Conservation (phyloP, 2,888 invertebrate species). For the Zaprionus bogoriensis region DNA sequence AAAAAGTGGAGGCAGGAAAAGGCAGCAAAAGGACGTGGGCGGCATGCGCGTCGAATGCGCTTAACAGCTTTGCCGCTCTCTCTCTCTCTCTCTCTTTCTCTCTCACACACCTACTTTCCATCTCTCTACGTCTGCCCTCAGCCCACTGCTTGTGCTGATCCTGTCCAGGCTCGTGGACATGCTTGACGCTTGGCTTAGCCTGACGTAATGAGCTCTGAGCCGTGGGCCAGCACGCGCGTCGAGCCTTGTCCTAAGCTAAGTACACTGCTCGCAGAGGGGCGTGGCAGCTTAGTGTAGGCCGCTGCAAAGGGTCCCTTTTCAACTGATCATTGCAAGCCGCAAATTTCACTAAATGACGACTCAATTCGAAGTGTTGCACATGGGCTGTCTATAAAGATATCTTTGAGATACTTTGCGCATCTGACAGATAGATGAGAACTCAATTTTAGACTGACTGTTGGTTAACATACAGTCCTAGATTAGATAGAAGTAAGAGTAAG, state of each 20-base stretch:
- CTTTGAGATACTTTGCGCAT: background rate
- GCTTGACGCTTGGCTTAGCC: conserved; percentile 55
- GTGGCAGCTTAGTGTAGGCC: conserved; percentile 22
- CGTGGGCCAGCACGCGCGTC: conserved; percentile 52
- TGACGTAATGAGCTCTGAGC: conserved; percentile 58
- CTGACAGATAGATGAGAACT: background rate
- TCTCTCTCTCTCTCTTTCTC: background rate
- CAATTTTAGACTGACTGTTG: too few species aligned
- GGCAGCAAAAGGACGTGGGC: conserved; percentile 27
- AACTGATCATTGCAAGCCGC: background rate
- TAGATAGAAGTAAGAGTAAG: too few species aligned
- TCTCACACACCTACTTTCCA: background rate
- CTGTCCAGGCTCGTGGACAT: conserved; percentile 38
- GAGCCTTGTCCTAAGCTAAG: conserved; percentile 6
- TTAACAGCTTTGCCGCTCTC: conserved; percentile 60
- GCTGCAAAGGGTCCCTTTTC: background rate
- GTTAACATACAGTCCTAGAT: too few species aligned
- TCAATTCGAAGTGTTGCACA: conserved; percentile 5
- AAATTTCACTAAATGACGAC: background rate
- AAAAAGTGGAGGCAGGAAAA: conserved; percentile 8
- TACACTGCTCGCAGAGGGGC: conserved; percentile 13
- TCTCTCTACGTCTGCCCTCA: background rate
- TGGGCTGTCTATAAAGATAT: background rate
- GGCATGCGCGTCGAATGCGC: conserved; percentile 70
- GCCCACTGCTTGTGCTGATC: background rate